Percentiles rank a stretch among this genome's conserved stretches.
Evolutionary conservation across 2,113 vertebrate species (phyloP).

Genomic region (Phylloscopus trochiloides): DNA sequence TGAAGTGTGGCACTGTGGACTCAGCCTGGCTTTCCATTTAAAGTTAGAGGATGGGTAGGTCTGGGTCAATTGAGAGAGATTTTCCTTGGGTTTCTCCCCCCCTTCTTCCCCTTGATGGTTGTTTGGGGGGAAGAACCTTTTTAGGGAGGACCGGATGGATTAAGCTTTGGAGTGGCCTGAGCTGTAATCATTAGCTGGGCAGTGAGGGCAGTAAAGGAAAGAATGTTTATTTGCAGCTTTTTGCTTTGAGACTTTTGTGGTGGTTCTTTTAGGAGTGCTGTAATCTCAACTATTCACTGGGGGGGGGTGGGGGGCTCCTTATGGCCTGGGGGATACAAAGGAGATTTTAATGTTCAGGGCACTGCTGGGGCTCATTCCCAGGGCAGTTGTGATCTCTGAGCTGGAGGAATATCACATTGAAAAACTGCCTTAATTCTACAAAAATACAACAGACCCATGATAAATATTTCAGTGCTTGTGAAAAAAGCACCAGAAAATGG

Average conservation of each 20-base stretch:
- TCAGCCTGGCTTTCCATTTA: not conserved
- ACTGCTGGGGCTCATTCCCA: not conserved
- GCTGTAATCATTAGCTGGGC: slow-evolving; percentile 56
- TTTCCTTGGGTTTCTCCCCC: not conserved
- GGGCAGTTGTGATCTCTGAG: not conserved
- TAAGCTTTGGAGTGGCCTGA: slow-evolving; percentile 18
- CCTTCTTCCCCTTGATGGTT: not conserved
- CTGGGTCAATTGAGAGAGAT: not conserved
- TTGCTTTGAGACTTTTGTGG: slow-evolving; percentile 48
- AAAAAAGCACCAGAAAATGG: not conserved
- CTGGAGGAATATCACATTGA: not conserved
- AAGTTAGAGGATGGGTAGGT: not conserved
- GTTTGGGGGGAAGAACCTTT: not conserved
- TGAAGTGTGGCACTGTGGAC: not conserved
- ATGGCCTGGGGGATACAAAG: slow-evolving; percentile 3
- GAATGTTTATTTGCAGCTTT: slow-evolving; percentile 59
- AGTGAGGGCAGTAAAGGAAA: slow-evolving; percentile 56
- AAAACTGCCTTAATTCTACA: not conserved
- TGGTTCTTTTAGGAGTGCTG: slow-evolving; percentile 26
- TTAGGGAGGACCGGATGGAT: slow-evolving; percentile 17
- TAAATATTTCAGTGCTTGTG: not conserved
- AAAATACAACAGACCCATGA: not conserved
- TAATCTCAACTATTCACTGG: slow-evolving; percentile 6
- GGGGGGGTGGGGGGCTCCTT: not conserved
- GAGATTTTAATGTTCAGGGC: not conserved